Percentiles rank a stretch among this genome's conserved stretches.
These are phyloP conservation scores for Gymnocheta viridis DNA, from an alignment of 2,888 invertebrate genomes.

Conservation along the genomic window DNA sequence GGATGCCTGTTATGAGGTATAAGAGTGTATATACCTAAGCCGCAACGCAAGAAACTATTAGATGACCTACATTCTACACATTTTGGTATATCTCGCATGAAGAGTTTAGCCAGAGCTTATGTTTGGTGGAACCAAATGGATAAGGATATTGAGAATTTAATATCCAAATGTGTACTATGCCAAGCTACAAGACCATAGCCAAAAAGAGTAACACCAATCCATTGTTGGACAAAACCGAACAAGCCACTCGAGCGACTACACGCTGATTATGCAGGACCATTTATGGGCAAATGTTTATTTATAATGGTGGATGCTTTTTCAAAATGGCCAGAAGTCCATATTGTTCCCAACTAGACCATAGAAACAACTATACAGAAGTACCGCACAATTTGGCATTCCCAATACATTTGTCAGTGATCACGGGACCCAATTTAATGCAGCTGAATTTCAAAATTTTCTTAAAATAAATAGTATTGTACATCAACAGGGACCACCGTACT, in stretches of 20 bases:
- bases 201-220: too few relatives aligned
- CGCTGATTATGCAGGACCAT: too few relatives aligned
- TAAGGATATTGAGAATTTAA: background rate
- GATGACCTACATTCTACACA: background rate
- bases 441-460: background rate
- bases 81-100: background rate
- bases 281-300: too few relatives aligned
- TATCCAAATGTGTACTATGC: background rate
- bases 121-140: constrained; percentile 1
- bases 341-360: too few relatives aligned
- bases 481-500: background rate
- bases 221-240: too few relatives aligned
- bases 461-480: background rate
- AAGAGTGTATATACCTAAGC: background rate
- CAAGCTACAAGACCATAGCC: too few relatives aligned
- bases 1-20: background rate
- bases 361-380: background rate
- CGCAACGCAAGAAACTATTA: background rate
- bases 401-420: background rate
- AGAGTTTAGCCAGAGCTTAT: constrained; percentile 4
- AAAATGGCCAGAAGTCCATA: too few relatives aligned
- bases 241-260: too few relatives aligned
- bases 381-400: background rate
- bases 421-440: constrained; percentile 8
- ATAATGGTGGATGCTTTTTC: too few relatives aligned